phyloP scores from a whole-genome alignment of 2,888 invertebrate species.

The Hirtodrosophila confusa region DNA sequence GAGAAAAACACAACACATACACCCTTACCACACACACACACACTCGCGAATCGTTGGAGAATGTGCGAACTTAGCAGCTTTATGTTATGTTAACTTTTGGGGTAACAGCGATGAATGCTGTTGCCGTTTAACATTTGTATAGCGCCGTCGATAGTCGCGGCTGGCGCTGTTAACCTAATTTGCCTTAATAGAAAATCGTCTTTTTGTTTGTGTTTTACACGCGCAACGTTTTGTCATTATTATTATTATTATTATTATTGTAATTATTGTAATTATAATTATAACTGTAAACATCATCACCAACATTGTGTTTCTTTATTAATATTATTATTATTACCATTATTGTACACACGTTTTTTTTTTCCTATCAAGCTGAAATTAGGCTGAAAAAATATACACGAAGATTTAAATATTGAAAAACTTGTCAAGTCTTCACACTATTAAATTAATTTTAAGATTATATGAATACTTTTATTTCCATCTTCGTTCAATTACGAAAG shows the following conservation, averaged over 20 bases:
- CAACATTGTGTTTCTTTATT: conserved; percentile 57
- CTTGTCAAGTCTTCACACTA: conserved; percentile 33
- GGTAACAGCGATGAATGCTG: conserved; percentile 3
- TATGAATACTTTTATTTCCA: conserved; percentile 3
- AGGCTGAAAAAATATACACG: conserved; percentile 23
- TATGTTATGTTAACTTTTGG: conserved; percentile 53
- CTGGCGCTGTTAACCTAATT: conserved; percentile 57
- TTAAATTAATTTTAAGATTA: conserved; percentile 52
- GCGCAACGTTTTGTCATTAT: conserved; percentile 24
- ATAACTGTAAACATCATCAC: conserved; percentile 33
- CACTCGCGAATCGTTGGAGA: conserved; percentile 20
- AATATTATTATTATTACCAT: conserved; percentile 27
- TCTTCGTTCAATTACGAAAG: conserved; percentile 5
- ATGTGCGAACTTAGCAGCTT: conserved; percentile 54
- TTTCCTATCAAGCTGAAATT: conserved; percentile 30
- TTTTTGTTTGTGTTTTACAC: conserved; percentile 27
- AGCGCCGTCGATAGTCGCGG: conserved; percentile 5
- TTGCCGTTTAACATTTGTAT: conserved; percentile 4
- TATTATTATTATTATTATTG: conserved; percentile 14
- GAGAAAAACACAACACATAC: background rate
- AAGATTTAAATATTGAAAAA: conserved; percentile 33
- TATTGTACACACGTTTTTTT: conserved; percentile 11
- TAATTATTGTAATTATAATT: conserved; percentile 1
- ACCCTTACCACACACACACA: conserved; percentile 24
- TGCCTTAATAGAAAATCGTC: conserved; percentile 72